Base-by-base conservation (phyloP, 2,888 invertebrate genomes). In the Xestia c-nigrum region DNA sequence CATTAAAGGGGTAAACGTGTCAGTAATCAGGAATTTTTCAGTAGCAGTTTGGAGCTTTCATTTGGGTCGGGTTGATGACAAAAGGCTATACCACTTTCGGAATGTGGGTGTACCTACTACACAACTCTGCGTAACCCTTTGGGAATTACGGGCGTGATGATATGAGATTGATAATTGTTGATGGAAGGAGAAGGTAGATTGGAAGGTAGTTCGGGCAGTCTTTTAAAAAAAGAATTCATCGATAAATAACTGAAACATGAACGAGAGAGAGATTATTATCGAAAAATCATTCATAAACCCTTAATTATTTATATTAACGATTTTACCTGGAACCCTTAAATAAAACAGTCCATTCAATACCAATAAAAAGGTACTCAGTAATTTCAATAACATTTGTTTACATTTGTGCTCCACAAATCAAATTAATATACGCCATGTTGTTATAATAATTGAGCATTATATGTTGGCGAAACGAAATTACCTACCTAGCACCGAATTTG, bases 361-460 rank as follows among this genome's bases (percentile, higher is more conserved):
- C 46, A 80, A 70, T 72, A 80, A 80, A 75, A 47, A 67, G 72
- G 21, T 24, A 65, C 61, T 65, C 65, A 38, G 57, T 77, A 75
- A 70, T 77, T 64, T 7, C 38, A 74, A 80, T 70, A 72, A 43
- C 72, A 64, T 80, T 72, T 38, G 72, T 84, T 74, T 72, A 67
- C 74, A 74, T 75, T 74, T 72, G 66, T 61, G 43, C 19, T 55
- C 40, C 66, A 66, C 74, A 77, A 84, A 84, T 77, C 72, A 77
- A 63, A 84, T 84, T 77, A 83, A 81, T 84, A 66, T 74, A 70
- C 74, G 16, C 74, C 72, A 71, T 80, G 59, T 84, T 84, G 64
- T 84, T 83, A 77, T 84, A 70, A 64, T 75, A 84, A 84, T 81
- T 74, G 74, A 65, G 70, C 64, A 84, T 84, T 73, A 84, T 78